These are phyloP conservation scores for Novumbra hubbsi DNA, from an alignment of 2,797 vertebrate species.

Conservation along the genomic window DNA sequence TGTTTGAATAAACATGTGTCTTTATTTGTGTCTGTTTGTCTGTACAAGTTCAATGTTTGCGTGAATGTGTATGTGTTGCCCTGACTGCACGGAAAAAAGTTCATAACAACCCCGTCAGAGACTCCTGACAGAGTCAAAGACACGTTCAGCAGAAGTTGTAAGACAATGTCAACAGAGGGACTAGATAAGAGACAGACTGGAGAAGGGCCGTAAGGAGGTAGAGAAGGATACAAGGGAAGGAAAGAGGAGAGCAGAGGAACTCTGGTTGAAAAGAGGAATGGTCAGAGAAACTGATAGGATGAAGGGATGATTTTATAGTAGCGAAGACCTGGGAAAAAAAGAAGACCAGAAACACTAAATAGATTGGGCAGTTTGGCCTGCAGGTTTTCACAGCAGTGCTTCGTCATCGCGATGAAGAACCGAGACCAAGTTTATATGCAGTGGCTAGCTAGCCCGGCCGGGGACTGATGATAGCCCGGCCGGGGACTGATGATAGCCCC, in stretches of 20 bases:
- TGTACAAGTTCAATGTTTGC: too few species aligned
- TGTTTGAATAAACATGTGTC: background rate
- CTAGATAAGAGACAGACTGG: slow-evolving; percentile 16
- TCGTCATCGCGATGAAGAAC: slow-evolving; percentile 45
- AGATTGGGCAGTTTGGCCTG: slow-evolving; percentile 40
- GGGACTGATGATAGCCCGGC: slow-evolving; percentile 37
- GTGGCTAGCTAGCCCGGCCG: slow-evolving; percentile 27
- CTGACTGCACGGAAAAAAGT: background rate
- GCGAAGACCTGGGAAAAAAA: background rate
- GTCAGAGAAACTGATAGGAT: background rate
- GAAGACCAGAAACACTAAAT: slow-evolving; percentile 16
- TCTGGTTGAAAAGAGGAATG: background rate
- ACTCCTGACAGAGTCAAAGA: slow-evolving; percentile 47
- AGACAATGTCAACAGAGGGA: background rate
- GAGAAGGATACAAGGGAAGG: background rate
- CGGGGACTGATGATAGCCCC: slow-evolving; percentile 36
- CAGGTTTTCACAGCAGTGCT: slow-evolving; percentile 35
- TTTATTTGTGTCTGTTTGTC: too few species aligned
- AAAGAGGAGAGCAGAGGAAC: background rate
- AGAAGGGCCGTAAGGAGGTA: slow-evolving; percentile 8
- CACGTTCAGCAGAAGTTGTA: background rate
- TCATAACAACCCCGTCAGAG: slow-evolving; percentile 51
- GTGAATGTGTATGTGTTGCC: background rate
- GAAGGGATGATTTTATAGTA: background rate
- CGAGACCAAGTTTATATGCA: slow-evolving; percentile 38